Base-by-base conservation (phyloP, 2,113 vertebrate genomes). In the Petrocephalus microphthalmus region DNA sequence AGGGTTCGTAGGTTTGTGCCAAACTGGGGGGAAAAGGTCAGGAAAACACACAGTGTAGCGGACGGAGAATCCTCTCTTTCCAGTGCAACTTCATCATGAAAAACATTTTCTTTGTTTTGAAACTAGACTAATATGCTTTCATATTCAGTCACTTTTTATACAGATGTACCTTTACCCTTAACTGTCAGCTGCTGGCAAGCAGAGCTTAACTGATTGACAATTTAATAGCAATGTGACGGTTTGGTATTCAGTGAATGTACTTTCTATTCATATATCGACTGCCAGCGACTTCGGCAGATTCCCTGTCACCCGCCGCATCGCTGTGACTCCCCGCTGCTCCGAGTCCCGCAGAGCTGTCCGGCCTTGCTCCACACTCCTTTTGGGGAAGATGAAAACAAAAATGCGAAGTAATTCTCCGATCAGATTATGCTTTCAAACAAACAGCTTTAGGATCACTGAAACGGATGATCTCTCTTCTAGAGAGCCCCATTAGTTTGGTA, bases 231-330 rank as follows among this genome's bases (percentile, higher is more conserved):
- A 56, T 71, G 11, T 54, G 87, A 37, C 33, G 53, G 53, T 57
- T 60, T 88, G 87, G 54, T 84, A 88, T 84, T 88, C 53, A 84
- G 52, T 78, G 42, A 82, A 56, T 81, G 67, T 49, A n/a, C 45
- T 88, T 88, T 52, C 71, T 52, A 88, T 88, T 83, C 29, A 88
- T 88, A 57, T 60, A 60, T 57, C 64, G 60, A 74, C 60, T 60
- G 49, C 11, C 85, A 86, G 11, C 29, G 87, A 78, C 78, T 45
- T 17, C 33, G 33, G 10, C 37, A 47, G 78, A 64, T 20, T 37
- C 33, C 33, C 54, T 33, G 82, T 60, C 53, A 60, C 29, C 81
- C 37, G 49, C 20, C 15, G 82, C 10, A 19, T 20, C 19, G 11
- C 22, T 25, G n/a, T 84, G 53, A 29, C 78, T 60, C 74, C 29